These are phyloP conservation scores for Cyrtodaria siliqua DNA, from an alignment of 2,888 invertebrate species.

Conservation along the genomic window DNA sequence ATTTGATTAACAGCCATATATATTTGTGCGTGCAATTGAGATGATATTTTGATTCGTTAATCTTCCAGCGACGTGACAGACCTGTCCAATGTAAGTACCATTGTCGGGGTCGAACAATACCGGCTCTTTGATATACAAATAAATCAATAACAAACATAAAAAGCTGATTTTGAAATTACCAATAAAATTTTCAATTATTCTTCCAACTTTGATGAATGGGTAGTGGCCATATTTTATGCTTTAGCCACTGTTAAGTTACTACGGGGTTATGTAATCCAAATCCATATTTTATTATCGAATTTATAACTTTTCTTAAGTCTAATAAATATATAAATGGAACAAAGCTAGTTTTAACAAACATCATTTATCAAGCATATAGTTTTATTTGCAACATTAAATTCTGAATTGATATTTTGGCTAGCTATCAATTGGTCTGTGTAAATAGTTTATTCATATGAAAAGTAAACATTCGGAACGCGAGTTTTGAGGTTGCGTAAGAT, in stretches of 20 bases:
- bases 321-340: slow-evolving; percentile 43
- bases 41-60: no score
- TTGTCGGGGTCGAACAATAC: slow-evolving; percentile 27
- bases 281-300: slow-evolving; percentile 48
- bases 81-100: neutral
- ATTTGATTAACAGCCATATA: no score
- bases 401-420: slow-evolving; percentile 42
- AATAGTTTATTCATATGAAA: slow-evolving; percentile 57
- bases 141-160: slow-evolving; percentile 44
- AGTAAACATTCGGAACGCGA: slow-evolving; percentile 31
- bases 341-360: slow-evolving; percentile 48
- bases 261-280: slow-evolving; percentile 51
- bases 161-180: slow-evolving; percentile 38
- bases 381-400: slow-evolving; percentile 47
- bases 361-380: slow-evolving; percentile 50
- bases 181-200: slow-evolving; percentile 56
- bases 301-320: slow-evolving; percentile 34
- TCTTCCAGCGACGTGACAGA: no score
- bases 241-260: slow-evolving; percentile 41
- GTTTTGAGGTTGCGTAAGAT: slow-evolving; percentile 8
- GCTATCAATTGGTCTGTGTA: slow-evolving; percentile 37
- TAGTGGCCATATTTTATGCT: slow-evolving; percentile 41
- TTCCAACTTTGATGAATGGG: slow-evolving; percentile 30
- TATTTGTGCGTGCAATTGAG: no score
- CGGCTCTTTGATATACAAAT: slow-evolving; percentile 46